These are phyloP conservation scores for Dermochelys coriacea DNA, from an alignment of 2,797 vertebrate species.

Conservation along the genomic window DNA sequence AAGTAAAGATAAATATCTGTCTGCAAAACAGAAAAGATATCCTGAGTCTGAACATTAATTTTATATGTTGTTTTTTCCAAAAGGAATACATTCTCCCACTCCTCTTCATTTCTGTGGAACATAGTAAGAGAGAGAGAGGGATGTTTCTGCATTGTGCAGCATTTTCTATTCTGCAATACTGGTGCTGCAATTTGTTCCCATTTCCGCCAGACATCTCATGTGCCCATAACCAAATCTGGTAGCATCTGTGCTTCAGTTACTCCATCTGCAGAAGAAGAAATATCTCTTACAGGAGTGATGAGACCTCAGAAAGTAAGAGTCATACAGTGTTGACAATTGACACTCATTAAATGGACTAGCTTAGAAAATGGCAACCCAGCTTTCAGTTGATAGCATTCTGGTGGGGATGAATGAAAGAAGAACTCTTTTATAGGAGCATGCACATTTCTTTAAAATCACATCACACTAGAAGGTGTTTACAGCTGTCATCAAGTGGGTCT, in stretches of 20 bases:
- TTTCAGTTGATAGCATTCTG: not conserved
- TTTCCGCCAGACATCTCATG: not conserved
- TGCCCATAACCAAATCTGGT: not conserved
- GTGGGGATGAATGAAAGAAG: too few species aligned
- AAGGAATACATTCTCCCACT: rapidly evolving
- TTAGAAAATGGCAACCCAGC: not conserved
- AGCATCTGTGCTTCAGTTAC: not conserved
- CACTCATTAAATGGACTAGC: not conserved
- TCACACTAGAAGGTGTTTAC: too few species aligned
- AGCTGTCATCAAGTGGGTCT: not conserved
- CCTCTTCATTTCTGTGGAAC: not conserved
- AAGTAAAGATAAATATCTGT: too few species aligned
- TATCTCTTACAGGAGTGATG: not conserved
- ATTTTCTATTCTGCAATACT: not conserved
- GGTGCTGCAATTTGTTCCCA: not conserved
- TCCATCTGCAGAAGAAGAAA: not conserved
- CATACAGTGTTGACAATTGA: not conserved
- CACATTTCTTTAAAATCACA: too few species aligned
- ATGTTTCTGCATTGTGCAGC: not conserved
- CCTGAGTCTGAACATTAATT: too few species aligned
- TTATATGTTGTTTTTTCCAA: too few species aligned
- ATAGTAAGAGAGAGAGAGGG: not conserved
- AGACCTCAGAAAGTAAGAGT: not conserved
- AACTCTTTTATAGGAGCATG: too few species aligned
- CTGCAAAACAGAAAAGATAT: too few species aligned